Evolutionary conservation across 2,888 invertebrate species (phyloP).

Genomic region (Andrena marginata): DNA sequence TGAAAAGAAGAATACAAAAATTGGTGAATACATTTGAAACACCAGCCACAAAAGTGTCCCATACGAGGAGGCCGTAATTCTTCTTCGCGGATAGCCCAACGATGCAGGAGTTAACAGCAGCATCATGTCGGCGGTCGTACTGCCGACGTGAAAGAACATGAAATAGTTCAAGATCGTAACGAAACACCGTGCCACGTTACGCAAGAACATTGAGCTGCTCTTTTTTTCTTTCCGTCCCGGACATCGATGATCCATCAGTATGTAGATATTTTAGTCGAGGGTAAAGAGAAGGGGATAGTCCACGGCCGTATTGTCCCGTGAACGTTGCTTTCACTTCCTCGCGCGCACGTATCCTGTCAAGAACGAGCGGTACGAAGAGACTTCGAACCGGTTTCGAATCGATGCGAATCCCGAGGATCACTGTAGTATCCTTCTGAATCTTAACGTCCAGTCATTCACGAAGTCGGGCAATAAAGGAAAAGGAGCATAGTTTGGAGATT

Average conservation of each 20-base stretch:
- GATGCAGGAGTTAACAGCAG: neutral
- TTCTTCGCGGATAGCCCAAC: neutral
- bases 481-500: no score
- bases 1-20: no score
- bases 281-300: constrained; percentile 66
- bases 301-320: constrained; percentile 78
- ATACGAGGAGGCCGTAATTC: neutral
- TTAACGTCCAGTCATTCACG: neutral
- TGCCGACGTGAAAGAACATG: neutral
- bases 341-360: constrained; percentile 56
- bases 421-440: constrained; percentile 35
- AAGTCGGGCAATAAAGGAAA: neutral
- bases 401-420: constrained; percentile 54
- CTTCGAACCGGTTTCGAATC: constrained; percentile 65
- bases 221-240: constrained; percentile 6
- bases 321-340: constrained; percentile 81
- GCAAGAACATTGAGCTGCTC: constrained; percentile 40
- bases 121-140: constrained; percentile 7
- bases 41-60: no score
- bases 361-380: constrained; percentile 61
- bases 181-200: constrained; percentile 46
- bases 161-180: constrained; percentile 45
- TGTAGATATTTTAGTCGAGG: constrained; percentile 50
- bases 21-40: no score
- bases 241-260: constrained; percentile 43